Percentiles rank a stretch among this genome's conserved stretches.
Evolutionary conservation across 2,888 invertebrate genomes (phyloP).

Genomic region (Gymnosoma rotundatum): DNA sequence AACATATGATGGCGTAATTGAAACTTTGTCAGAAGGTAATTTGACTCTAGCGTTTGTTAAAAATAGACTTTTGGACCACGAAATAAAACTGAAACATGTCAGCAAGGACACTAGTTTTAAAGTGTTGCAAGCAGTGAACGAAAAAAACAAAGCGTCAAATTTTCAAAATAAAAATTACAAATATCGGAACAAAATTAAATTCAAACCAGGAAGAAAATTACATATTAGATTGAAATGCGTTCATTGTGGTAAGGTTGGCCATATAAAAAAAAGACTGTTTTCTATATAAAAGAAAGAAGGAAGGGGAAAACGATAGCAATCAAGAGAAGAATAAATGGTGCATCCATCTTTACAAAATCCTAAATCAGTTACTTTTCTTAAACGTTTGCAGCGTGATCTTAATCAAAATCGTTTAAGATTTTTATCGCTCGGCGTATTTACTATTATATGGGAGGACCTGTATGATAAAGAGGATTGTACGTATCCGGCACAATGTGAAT

Average conservation of each 20-base stretch:
- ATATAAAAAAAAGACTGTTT: slow-evolving; percentile 75
- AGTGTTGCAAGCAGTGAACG: slow-evolving; percentile 46
- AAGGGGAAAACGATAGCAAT: slow-evolving; percentile 21
- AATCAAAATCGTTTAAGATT: slow-evolving; percentile 88
- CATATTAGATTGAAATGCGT: slow-evolving; percentile 71
- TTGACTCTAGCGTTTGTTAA: slow-evolving; percentile 60
- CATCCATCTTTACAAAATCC: slow-evolving; percentile 87
- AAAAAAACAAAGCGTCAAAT: not conserved
- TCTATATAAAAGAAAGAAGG: slow-evolving; percentile 37
- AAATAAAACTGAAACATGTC: slow-evolving; percentile 57
- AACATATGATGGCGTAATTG: slow-evolving; percentile 59
- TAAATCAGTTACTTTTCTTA: slow-evolving; percentile 85
- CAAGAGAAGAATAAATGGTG: slow-evolving; percentile 82
- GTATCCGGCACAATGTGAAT: slow-evolving; percentile 90
- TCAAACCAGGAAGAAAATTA: not conserved
- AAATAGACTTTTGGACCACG: slow-evolving; percentile 50
- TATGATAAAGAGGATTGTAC: slow-evolving; percentile 86
- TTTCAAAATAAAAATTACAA: not conserved
- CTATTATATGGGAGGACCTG: slow-evolving; percentile 91
- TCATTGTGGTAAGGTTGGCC: slow-evolving; percentile 75
- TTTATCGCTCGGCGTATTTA: slow-evolving; percentile 88
- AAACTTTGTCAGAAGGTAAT: slow-evolving; percentile 38
- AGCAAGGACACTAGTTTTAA: too few relatives aligned
- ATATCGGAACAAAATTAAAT: not conserved
- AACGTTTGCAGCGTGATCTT: slow-evolving; percentile 86